Base-by-base conservation (phyloP, 2,797 vertebrate species). In the Linurgus olivaceus region DNA sequence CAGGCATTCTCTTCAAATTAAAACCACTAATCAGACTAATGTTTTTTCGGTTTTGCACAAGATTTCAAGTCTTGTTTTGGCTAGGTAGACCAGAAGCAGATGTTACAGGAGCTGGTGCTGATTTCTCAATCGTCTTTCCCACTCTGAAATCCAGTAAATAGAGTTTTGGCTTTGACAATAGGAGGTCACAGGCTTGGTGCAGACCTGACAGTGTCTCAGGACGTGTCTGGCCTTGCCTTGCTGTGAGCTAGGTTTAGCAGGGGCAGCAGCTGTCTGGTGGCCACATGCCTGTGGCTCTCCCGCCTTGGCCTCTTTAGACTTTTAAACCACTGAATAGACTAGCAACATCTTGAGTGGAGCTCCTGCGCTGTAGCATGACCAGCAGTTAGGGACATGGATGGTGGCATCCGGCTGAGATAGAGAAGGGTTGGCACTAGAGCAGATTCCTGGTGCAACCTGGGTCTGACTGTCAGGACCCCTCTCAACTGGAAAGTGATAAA, bases 1-100 rank as follows among this genome's bases (percentile, higher is more conserved):
- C 62, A 88, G 17, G 29, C 24, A 31, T 86, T 93, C 33, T 84
- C 66, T 45, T 93, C 12, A 63, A 70, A 88, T 93, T 90, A 82
- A 85, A 96, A 65, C 6, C 50, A 68, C 48, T 75, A 58, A 90
- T 96, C 80, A 86, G 52, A 71, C 23, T 59, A 26, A 40, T 74
- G 6, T 11, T 87, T 77, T 51, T 47, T 70, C 42, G 74, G n/a
- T 63, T 33, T 48, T 71, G 42, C 9, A 25, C 40, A 33, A 44
- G 37, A 70, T 73, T 79, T 85, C 10, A 67, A 44, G 17, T 26
- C 13, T 66, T 86, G 4, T 59, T 93, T 94, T 88, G 40, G 31
- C 37, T 81, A 28, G 67, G 24, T 1, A 77, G 25, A 23, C 38
- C 28, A 77, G 59, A 84, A 93, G 6, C 44, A 71, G 26, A 71